Percentiles rank a stretch among this genome's conserved stretches.
Conservation (phyloP, 2,113 vertebrate species). For the Phylloscopus trochilus region DNA sequence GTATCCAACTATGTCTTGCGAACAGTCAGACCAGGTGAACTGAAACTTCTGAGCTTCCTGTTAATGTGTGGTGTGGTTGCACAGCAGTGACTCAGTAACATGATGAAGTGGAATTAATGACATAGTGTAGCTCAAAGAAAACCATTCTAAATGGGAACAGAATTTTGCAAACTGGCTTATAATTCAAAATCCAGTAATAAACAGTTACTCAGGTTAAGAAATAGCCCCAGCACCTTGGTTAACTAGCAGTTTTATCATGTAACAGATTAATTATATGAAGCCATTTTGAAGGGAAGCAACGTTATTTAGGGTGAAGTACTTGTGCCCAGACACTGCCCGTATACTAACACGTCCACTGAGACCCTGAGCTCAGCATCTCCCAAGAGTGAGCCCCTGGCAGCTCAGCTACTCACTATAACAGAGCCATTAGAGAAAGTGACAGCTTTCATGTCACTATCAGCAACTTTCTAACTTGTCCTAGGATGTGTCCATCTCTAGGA, state of each 20-base stretch:
- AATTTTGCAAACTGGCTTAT: not conserved
- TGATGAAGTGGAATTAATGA: slow-evolving; percentile 40
- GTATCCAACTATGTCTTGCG: not conserved
- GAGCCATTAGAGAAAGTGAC: not conserved
- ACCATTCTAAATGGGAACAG: not conserved
- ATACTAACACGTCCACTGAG: not conserved
- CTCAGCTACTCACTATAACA: not conserved
- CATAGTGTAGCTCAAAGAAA: not conserved
- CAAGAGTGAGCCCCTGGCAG: not conserved
- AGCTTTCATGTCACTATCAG: not conserved
- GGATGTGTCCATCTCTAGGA: not conserved
- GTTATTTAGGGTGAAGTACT: not conserved
- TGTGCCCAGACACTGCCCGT: not conserved
- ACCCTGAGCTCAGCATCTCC: not conserved
- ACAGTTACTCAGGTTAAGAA: not conserved
- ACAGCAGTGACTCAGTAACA: slow-evolving; percentile 25
- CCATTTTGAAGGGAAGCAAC: not conserved
- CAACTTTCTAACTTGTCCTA: not conserved
- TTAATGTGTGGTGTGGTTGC: slow-evolving; percentile 2
- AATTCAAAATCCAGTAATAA: not conserved
- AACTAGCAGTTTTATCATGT: not conserved
- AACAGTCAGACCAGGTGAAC: slow-evolving; percentile 23
- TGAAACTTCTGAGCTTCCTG: slow-evolving; percentile 49
- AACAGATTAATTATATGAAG: not conserved
- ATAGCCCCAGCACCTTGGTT: not conserved